Evolutionary conservation across 1,140 invertebrate species (phyloP), one percentile per base, ranked within the genome.

Genomic region (Neomicropteryx cornuta): DNA sequence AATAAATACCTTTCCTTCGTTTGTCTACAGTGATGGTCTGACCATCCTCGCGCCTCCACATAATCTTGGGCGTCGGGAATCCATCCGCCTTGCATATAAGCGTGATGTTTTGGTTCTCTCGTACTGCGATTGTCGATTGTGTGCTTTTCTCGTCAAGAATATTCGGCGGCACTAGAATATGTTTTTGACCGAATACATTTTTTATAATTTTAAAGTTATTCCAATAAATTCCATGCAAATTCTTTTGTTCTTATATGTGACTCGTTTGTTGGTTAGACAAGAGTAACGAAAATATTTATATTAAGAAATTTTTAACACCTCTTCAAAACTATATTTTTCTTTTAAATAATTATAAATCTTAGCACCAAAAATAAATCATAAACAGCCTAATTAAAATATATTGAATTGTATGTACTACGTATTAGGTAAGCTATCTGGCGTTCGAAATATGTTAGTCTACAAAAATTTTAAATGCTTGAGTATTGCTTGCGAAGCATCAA

Each of bases 31-130:
- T 71, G 51, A 93, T 90, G 28, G 76, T 73, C 58, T 88, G 80
- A 8, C 85, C 83, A 57, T 95, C 88, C 54, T 94, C 89, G 21
- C 89, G 68, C 45, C 86, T 74, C 90, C 90, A 95, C 70, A 81
- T 88, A 30, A 93, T 79, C 60, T 83, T 87, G 2, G 90, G 89
- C 3, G 75, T 69, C 1, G 90, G 89, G 61, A 89, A 87, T 19
- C 89, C 90, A 49, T 89, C 81, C 1, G 89, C 87, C 48, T 83
- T 86, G 57, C 88, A 92, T 1, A 81, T 81, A 44, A 95, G 72
- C 24, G 85, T 91, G 33, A 92, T 81, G 59, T 93, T 93, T 58
- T 87, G 81, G 60, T 89, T 86, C 63, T 93, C 88, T 13, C 87
- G 70, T 11, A 92, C 82, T 5, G 87, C 86, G 17, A 94, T 83